Evolutionary conservation across 2,888 invertebrate species (phyloP), one percentile per base, ranked within the genome.

Genomic region (Stenichneumon culpator): DNA sequence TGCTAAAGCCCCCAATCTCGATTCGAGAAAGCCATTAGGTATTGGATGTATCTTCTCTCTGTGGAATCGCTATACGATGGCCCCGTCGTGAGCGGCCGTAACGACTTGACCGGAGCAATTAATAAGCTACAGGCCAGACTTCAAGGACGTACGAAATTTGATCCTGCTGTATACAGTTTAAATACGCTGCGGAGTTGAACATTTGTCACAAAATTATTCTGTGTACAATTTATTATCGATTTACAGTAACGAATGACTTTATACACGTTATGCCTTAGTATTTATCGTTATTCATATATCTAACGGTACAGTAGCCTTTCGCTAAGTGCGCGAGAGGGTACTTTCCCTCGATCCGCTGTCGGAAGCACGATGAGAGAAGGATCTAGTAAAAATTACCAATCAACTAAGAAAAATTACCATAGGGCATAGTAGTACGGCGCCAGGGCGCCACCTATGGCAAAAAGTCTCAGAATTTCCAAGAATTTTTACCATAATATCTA

Each of bases 1-100:
- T 84, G 84, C 73, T 81, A 81, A 81, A 72, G 77, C 60, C 73
- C 80, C 60, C 72, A 84, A 84, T 84, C 84, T 81, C 84, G 84
- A 81, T 73, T 73, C 84, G 80, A 84, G 81, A 78, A 78, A 68
- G 77, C 81, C 84, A 81, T 84, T 81, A 84, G 60, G 72, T 39
- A 60, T 73, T 67, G 50, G 77, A 78, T 81, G 72, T 67, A 72
- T 82, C 19, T 52, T 39, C 70, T 67, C 60, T 32, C 25, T 14
- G 69, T 16, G 65, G 36, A 47, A 52, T 36, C 54, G 22, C 65
- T 54, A 60, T 72, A 77, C 73, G 25, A 72, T 52, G 63, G 44
- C 22, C 47, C 47, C 44, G 39, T 39, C n/a, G 39, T 44, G 32
- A 14, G 50, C 22, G 54, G 7, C 52, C 32, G 50, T 70, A 79